Percentiles rank a stretch among this genome's conserved stretches.
Evolutionary conservation across 1,140 invertebrate species (phyloP).

Genomic region (Drosophila tsacasi): DNA sequence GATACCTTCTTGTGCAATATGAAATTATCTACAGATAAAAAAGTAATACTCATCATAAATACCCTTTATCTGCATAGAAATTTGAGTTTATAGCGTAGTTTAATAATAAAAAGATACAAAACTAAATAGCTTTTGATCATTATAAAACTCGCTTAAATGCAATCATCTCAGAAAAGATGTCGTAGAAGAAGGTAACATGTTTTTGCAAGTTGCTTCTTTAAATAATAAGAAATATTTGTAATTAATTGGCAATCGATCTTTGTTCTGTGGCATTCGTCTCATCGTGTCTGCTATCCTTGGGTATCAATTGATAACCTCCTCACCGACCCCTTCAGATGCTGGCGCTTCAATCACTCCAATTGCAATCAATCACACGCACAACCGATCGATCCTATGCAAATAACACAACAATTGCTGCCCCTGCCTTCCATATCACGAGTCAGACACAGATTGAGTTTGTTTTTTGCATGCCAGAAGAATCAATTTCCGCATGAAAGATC

Average conservation of each 20-base stretch:
- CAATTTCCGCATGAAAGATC: background rate
- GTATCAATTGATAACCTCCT: slow-evolving; percentile 18
- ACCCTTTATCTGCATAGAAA: too few relatives aligned
- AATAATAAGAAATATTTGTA: background rate
- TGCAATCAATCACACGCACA: slow-evolving; percentile 25
- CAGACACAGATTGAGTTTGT: background rate
- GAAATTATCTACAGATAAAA: background rate
- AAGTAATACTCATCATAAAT: too few relatives aligned
- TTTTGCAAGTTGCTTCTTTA: background rate
- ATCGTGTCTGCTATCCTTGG: slow-evolving; percentile 4
- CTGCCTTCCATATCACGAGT: background rate
- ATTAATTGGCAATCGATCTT: slow-evolving; percentile 8
- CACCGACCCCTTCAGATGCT: background rate
- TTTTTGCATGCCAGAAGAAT: slow-evolving; percentile 22
- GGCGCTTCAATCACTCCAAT: slow-evolving; percentile 18
- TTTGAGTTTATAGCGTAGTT: background rate
- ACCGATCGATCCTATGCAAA: slow-evolving; percentile 12
- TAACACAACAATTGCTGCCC: slow-evolving; percentile 14
- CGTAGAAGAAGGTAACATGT: too few relatives aligned
- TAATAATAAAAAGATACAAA: background rate
- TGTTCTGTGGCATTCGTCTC: background rate
- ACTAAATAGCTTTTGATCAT: background rate
- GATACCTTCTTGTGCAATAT: background rate
- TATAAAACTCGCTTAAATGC: background rate
- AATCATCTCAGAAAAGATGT: background rate